phyloP scores from a whole-genome alignment of 2,797 vertebrate species.

The Poecilia gillii region DNA sequence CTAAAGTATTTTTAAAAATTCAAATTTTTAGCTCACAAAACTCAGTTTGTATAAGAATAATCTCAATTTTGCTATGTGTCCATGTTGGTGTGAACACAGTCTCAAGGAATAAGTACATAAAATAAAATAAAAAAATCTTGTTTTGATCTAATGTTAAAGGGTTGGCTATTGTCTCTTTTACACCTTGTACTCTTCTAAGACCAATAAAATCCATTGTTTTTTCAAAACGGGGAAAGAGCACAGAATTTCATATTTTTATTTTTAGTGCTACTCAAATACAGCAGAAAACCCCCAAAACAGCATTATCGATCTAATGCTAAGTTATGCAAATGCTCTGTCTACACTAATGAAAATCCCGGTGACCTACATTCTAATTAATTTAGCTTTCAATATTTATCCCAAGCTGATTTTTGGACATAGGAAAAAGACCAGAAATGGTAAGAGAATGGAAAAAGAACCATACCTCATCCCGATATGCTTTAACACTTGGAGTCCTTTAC shows the following conservation, averaged over 20 bases:
- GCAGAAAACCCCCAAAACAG: neutral
- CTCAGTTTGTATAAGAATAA: neutral
- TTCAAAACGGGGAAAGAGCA: neutral
- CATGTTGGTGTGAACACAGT: neutral
- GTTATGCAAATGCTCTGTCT: neutral
- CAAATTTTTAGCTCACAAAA: neutral
- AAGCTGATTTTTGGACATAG: neutral
- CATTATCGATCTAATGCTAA: neutral
- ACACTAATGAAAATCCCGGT: neutral
- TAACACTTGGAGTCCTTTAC: neutral
- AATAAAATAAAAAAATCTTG: neutral
- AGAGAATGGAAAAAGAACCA: neutral
- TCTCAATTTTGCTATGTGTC: neutral
- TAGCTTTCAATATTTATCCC: neutral
- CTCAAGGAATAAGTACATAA: slow-evolving; percentile 4
- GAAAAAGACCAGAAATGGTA: neutral
- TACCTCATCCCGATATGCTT: neutral
- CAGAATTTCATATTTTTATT: neutral
- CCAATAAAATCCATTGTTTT: neutral
- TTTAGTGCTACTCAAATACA: neutral
- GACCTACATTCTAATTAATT: neutral
- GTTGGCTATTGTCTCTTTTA: neutral
- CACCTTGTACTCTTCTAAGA: slow-evolving; percentile 1
- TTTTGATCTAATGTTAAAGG: neutral
- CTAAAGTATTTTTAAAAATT: neutral